phyloP scores from a whole-genome alignment of 2,113 vertebrate species.

The Scolopax mira region DNA sequence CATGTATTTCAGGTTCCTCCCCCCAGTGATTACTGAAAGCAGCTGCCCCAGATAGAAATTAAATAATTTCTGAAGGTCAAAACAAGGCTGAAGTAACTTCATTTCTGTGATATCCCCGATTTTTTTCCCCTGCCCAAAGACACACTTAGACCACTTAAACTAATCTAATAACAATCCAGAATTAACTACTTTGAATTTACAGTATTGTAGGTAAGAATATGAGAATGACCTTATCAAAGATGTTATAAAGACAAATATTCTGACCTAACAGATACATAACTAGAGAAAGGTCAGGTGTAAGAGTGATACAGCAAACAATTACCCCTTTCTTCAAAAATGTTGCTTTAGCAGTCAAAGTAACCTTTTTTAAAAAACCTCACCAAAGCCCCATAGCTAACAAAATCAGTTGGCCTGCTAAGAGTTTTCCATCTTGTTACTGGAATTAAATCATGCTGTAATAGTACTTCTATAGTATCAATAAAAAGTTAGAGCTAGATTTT shows the following conservation, averaged over 20 bases:
- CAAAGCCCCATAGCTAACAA: background rate
- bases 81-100: background rate
- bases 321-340: background rate
- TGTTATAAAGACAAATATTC: background rate
- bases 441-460: background rate
- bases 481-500: background rate
- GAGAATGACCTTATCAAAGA: background rate
- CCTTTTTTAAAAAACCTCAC: background rate
- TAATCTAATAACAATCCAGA: background rate
- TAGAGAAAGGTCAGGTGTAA: background rate
- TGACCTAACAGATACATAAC: background rate
- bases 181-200: background rate
- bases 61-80: background rate
- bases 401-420: background rate
- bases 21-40: background rate
- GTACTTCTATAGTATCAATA: background rate
- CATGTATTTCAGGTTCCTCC: background rate
- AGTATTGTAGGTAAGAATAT: background rate
- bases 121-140: background rate
- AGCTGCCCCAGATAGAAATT: background rate
- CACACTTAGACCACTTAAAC: background rate
- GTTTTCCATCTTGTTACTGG: background rate
- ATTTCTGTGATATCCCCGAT: background rate
- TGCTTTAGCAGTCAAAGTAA: background rate
- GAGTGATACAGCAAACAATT: background rate